These are phyloP conservation scores for Euwallacea similis DNA, from an alignment of 1,140 invertebrate species.

Conservation along the genomic window DNA sequence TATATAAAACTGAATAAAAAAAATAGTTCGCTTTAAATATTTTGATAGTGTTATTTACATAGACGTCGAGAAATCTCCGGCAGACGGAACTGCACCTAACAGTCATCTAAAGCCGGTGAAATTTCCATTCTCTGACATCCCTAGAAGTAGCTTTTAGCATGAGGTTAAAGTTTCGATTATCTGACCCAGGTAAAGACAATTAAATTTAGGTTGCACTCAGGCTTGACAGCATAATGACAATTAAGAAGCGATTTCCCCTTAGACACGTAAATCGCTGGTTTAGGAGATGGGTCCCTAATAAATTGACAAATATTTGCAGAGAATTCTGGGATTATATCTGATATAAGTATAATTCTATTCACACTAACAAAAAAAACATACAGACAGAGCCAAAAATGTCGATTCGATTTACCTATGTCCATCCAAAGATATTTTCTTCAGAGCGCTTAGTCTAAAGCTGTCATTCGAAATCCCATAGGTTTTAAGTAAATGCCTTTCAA, in stretches of 20 bases:
- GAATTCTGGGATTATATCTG: neutral
- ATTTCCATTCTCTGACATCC: neutral
- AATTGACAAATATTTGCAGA: neutral
- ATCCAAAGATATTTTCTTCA: neutral
- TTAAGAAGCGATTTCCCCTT: slow-evolving; percentile 23
- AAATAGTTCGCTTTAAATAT: slow-evolving; percentile 6
- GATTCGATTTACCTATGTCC: neutral
- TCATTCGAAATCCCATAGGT: neutral
- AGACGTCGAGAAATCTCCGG: neutral
- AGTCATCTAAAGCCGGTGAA: neutral
- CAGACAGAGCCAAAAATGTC: neutral
- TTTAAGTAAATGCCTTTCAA: neutral
- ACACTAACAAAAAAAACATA: too few species aligned
- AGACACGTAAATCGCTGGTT: slow-evolving; percentile 16
- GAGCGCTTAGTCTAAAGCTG: neutral
- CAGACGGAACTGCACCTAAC: neutral
- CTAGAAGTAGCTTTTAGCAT: slow-evolving; percentile 1
- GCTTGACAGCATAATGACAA: slow-evolving; percentile 22
- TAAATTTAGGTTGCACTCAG: slow-evolving; percentile 21
- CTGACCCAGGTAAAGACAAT: slow-evolving; percentile 17
- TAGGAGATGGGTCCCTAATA: slow-evolving; percentile 12
- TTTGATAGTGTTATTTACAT: neutral
- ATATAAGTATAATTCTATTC: too few species aligned
- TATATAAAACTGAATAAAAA: slow-evolving; percentile 9
- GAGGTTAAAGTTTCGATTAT: slow-evolving; percentile 15